Evolutionary conservation across 2,797 vertebrate genomes (phyloP).

Genomic region (Mus spretus): DNA sequence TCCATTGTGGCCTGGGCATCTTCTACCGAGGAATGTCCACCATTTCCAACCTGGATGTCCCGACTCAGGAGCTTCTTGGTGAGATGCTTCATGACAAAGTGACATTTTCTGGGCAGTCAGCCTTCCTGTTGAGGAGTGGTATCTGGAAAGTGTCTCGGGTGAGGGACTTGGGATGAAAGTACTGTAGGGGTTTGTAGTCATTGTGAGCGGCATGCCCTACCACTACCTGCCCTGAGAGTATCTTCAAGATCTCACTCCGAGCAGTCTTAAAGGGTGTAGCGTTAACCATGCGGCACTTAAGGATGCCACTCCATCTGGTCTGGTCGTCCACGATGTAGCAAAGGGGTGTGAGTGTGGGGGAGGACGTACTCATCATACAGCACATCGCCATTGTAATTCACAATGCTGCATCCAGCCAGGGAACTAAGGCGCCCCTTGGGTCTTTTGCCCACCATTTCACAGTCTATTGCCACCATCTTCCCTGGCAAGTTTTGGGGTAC

Average conservation of each 20-base stretch:
- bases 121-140: conserved; percentile 92
- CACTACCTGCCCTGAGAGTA: conserved; percentile 94
- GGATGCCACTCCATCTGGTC: conserved; percentile 96
- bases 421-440: conserved; percentile 91
- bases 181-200: conserved; percentile 94
- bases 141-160: conserved; percentile 94
- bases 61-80: conserved; percentile 92
- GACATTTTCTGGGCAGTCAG: conserved; percentile 87
- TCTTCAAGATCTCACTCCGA: conserved; percentile 93
- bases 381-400: conserved; percentile 92
- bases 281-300: conserved; percentile 88
- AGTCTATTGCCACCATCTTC: conserved; percentile 94
- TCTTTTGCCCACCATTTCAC: conserved; percentile 96
- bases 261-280: conserved; percentile 92
- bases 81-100: conserved; percentile 92
- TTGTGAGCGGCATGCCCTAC: conserved; percentile 95
- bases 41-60: conserved; percentile 94
- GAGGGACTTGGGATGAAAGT: conserved; percentile 91
- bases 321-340: conserved; percentile 93
- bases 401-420: conserved; percentile 95
- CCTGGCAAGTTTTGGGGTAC: conserved; percentile 74
- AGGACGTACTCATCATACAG: conserved; percentile 94
- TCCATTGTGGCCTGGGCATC: conserved; percentile 96
- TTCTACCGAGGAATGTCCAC: conserved; percentile 96
- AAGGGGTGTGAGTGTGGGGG: conserved; percentile 81